Conservation (phyloP, 2,888 invertebrate species). For the Caenorhabditis sp. region DNA sequence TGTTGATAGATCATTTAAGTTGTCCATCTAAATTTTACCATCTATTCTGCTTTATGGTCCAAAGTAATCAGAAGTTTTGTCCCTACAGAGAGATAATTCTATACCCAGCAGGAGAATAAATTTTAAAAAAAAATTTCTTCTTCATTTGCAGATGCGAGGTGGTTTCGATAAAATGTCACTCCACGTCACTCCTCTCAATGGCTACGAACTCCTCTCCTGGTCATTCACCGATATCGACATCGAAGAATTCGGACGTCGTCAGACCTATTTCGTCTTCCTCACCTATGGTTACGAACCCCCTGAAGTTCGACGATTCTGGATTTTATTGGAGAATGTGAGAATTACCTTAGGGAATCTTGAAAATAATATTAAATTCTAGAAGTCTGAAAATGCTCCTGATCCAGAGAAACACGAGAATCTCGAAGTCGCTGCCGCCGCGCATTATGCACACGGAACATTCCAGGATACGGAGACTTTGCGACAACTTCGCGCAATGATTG, state of each 20-base stretch:
- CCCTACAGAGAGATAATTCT: no score
- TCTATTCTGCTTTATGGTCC: no score
- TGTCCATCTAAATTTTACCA: no score
- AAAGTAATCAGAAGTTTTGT: no score
- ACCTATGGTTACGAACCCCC: constrained; percentile 66
- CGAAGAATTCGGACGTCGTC: constrained; percentile 47
- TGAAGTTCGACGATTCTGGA: constrained; percentile 61
- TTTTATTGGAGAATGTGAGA: constrained; percentile 54
- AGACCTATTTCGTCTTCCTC: constrained; percentile 69
- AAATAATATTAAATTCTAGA: constrained; percentile 24
- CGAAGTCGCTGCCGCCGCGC: constrained; percentile 67
- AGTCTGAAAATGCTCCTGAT: constrained; percentile 32
- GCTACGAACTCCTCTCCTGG: constrained; percentile 62
- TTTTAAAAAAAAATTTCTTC: background rate
- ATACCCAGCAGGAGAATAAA: no score
- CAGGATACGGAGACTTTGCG: constrained; percentile 66
- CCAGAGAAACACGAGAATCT: constrained; percentile 52
- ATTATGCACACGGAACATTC: constrained; percentile 66
- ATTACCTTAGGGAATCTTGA: background rate
- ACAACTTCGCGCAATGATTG: constrained; percentile 64
- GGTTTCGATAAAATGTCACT: constrained; percentile 69
- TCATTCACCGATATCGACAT: constrained; percentile 52
- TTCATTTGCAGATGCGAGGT: constrained; percentile 49
- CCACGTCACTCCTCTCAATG: constrained; percentile 67
- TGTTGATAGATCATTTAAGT: no score